Base-by-base conservation (phyloP, 2,113 vertebrate species). In the Seriola dumerili region DNA sequence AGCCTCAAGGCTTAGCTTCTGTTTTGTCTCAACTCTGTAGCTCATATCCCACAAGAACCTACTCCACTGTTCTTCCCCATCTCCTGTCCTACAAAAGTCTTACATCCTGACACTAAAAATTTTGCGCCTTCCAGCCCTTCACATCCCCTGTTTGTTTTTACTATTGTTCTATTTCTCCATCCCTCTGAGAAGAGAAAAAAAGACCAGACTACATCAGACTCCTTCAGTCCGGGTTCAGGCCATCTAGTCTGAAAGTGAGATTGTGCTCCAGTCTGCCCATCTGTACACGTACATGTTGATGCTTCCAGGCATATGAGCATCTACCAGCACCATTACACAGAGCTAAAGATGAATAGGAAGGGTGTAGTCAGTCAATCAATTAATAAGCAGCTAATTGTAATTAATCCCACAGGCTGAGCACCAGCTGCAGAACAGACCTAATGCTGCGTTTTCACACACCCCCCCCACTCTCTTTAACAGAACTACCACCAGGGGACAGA, bases 301-400 rank as follows among this genome's bases (percentile, higher is more conserved):
- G 67, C 63, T 57, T 72, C 59, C 25, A 40, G 32, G 63, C 50
- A 65, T 7, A 38, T 75, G 25, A 64, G 54, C 46, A 61, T 69
- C 69, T 70, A 66, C 14, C 54, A 78, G 36, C 64, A 54, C 46
- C 50, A 50, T 62, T 55, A 69, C 25, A 55, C 58, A 16, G 4
- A 66, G 19, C 40, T 70, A 21, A 52, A 81, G 62, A 85, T 59
- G 55, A 70, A 32, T 36, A 63, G 40, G 61, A 36, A 83, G 75
- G 46, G 57, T 57, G 50, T 55, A 79, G 61, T 83, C 79, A 69
- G 65, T 79, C 71, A 67, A 81, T 91, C 80, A 87, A 89, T 89
- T 87, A 88, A 92, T 87, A 68, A 87, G 74, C 55, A 83, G 77
- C 59, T 82, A 80, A 89, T 84, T 89, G 81, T 84, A 86, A 89